Base-by-base conservation (phyloP, 2,113 vertebrate genomes). In the Pseudorasbora parva region DNA sequence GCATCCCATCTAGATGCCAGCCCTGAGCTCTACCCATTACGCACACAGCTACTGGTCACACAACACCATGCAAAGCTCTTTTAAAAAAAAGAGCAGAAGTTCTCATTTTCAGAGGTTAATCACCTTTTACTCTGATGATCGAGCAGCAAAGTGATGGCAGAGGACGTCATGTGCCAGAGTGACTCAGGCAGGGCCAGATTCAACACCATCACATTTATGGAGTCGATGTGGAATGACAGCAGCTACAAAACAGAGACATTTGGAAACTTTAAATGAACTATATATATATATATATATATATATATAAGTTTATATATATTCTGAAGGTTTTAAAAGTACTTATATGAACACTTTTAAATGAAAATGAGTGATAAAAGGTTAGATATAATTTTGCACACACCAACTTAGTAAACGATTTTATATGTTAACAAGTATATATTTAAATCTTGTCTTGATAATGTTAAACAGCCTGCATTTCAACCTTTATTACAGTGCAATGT, bases 181-280 rank as follows among this genome's bases (percentile, higher is more conserved):
- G 97, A 98, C 85, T 99, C 98, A 0, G 97, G 94, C 68, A 96
- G 94, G 21, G 95, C 95, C 82, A 97, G 90, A 60, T 98, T 97
- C 86, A 99, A 92, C 66, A 99, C 97, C 95, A 99, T 99, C 91
- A 99, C 89, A 69, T 98, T 99, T 90, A 99, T 91, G 45, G 97
- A 97, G 84, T 96, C 94, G 88, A 99, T 64, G 49, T 99, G 97
- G 86, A 98, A 91, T 5, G 97, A 98, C 83, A 97, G 92, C 21
- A 98, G 90, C 97, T 98, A 86, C 25, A 75, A 84, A 54, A 17
- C 12, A 54, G 7, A 82, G 51, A 83, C 12, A 75, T 15, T 5
- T 49, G n/a, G 37, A 54, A 49, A 59, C 8, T 1, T 76, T n/a
- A 71, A 19, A 68, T 3, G 1, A 49, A 62, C 11, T 8, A 19